These are phyloP conservation scores for Quadroppia sp. DNA, from an alignment of 2,888 invertebrate species.

Conservation along the genomic window DNA sequence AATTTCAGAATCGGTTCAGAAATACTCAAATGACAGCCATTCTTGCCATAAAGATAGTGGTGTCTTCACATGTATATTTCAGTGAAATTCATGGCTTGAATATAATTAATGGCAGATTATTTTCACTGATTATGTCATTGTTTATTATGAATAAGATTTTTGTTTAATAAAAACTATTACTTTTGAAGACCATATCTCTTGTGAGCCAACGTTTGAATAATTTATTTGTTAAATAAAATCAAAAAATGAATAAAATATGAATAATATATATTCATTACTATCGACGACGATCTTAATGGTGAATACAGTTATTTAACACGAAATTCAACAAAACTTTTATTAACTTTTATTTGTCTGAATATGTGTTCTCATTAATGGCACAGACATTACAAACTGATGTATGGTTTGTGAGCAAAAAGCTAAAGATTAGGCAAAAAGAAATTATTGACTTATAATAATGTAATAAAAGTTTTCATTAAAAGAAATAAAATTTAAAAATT, in stretches of 20 bases:
- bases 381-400: neutral
- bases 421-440: neutral
- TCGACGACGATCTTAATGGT: neutral
- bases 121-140: neutral
- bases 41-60: too few relatives aligned
- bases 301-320: slow-evolving; percentile 22
- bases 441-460: slow-evolving; percentile 19
- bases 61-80: too few relatives aligned
- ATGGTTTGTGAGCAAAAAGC: neutral
- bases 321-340: neutral
- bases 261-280: neutral
- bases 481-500: neutral
- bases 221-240: too few relatives aligned
- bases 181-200: too few relatives aligned
- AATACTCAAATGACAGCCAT: too few relatives aligned
- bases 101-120: neutral
- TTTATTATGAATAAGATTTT: neutral
- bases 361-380: neutral
- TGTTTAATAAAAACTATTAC: too few relatives aligned
- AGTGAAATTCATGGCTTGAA: neutral
- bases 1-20: too few relatives aligned
- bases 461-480: slow-evolving; percentile 2
- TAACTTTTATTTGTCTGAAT: neutral
- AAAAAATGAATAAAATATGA: neutral
- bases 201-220: too few relatives aligned